Percentiles rank a stretch among this genome's conserved stretches.
These are phyloP conservation scores for Hemicordylus capensis DNA, from an alignment of 2,113 vertebrate species.

Conservation along the genomic window DNA sequence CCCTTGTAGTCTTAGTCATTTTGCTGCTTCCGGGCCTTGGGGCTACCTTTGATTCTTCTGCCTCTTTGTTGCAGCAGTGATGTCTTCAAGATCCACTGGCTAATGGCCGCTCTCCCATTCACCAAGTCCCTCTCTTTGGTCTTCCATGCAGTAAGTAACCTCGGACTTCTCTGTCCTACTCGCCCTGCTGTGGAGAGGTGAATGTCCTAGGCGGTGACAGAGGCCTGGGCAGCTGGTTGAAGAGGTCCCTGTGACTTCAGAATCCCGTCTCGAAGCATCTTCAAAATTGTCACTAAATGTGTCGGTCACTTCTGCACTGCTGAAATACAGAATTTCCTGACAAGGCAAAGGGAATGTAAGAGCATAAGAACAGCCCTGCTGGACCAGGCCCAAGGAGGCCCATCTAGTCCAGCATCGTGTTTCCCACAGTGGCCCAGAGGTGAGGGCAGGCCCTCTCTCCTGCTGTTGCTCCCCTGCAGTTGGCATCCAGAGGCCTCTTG, in stretches of 20 bases:
- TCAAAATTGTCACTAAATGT: not conserved
- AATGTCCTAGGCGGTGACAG: not conserved
- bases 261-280: not conserved
- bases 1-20: too few relatives aligned
- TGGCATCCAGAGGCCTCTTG: too few relatives aligned
- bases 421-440: too few relatives aligned
- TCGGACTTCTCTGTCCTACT: rapidly evolving
- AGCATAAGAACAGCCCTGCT: too few relatives aligned
- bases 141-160: conserved; percentile 83
- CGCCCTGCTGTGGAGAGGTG: not conserved
- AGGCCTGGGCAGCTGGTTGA: not conserved
- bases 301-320: not conserved
- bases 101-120: conserved; percentile 90
- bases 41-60: not conserved
- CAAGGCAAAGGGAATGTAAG: too few relatives aligned
- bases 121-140: conserved; percentile 88
- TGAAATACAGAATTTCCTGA: too few relatives aligned
- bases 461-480: too few relatives aligned
- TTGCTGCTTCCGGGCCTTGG: too few relatives aligned
- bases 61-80: conserved; percentile 74
- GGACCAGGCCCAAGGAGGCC: too few relatives aligned
- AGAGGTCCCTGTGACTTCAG: too few relatives aligned
- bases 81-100: conserved; percentile 90
- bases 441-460: too few relatives aligned
- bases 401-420: too few relatives aligned